A percentile compares a stretch with the other conserved stretches of the same genome.
Evolutionary conservation across 2,888 invertebrate species (phyloP).

Genomic region (Lycia hirtaria): DNA sequence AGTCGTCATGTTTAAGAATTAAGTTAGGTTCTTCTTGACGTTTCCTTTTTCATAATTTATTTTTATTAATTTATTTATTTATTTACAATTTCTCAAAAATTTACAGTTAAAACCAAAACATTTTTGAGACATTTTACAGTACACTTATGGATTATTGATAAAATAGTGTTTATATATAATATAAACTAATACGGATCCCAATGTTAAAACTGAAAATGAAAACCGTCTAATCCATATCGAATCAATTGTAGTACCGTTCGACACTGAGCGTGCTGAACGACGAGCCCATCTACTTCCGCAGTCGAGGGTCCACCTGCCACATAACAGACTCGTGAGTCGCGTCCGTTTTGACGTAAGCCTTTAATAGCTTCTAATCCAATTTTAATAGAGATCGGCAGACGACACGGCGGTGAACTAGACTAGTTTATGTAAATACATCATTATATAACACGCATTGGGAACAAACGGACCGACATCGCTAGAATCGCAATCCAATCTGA

Average conservation of each 20-base stretch:
- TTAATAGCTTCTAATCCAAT: conserved; percentile 31
- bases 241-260: too few relatives aligned
- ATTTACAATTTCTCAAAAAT: too few relatives aligned
- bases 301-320: conserved; percentile 9
- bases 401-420: conserved; percentile 19
- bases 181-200: not conserved
- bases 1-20: too few relatives aligned
- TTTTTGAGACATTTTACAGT: too few relatives aligned
- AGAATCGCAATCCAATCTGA: conserved; percentile 2
- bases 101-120: too few relatives aligned
- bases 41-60: too few relatives aligned
- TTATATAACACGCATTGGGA: conserved; percentile 12
- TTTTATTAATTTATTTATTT: too few relatives aligned
- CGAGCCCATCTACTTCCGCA: not conserved
- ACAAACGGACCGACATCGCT: conserved; percentile 1
- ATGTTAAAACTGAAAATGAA: not conserved
- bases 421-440: conserved; percentile 11
- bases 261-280: too few relatives aligned
- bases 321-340: conserved; percentile 15
- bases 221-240: not conserved
- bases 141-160: too few relatives aligned
- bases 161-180: not conserved
- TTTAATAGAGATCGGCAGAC: conserved; percentile 24
- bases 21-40: too few relatives aligned
- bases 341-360: conserved; percentile 27